phyloP scores from a whole-genome alignment of 2,888 invertebrate species.

The Pediacus dermestoides region DNA sequence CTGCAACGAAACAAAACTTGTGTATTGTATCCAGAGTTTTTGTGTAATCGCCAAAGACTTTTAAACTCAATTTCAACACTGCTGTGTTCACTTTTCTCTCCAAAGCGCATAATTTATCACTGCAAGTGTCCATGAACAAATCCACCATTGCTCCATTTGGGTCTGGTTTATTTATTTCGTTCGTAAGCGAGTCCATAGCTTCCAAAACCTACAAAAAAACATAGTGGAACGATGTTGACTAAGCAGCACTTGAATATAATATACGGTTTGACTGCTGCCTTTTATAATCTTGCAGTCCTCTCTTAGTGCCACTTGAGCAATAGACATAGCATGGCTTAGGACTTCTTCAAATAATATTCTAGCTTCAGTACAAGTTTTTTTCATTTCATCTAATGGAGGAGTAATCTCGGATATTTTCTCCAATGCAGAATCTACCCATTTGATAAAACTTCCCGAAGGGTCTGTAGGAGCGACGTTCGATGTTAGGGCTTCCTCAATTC shows the following conservation, averaged over 20 bases:
- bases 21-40: slow-evolving; percentile 36
- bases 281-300: slow-evolving; percentile 49
- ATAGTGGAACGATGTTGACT: slow-evolving; percentile 2
- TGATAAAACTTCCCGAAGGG: slow-evolving; percentile 38
- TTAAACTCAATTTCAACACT: slow-evolving; percentile 57
- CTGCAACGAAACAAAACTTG: slow-evolving; percentile 30
- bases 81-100: slow-evolving; percentile 66
- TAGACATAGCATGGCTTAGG: slow-evolving; percentile 46
- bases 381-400: slow-evolving; percentile 4
- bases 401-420: slow-evolving; percentile 38
- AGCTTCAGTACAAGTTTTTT: slow-evolving; percentile 25
- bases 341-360: slow-evolving; percentile 41
- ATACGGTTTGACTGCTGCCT: slow-evolving; percentile 56
- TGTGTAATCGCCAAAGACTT: slow-evolving; percentile 44
- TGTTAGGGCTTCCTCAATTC: slow-evolving; percentile 23
- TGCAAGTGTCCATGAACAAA: slow-evolving; percentile 58
- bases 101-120: slow-evolving; percentile 59
- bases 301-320: slow-evolving; percentile 42
- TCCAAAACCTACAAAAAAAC: slow-evolving; percentile 51
- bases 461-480: slow-evolving; percentile 15
- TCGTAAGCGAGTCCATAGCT: slow-evolving; percentile 52
- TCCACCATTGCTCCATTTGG: slow-evolving; percentile 54
- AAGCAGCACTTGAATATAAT: slow-evolving; percentile 19
- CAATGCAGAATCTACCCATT: slow-evolving; percentile 42
- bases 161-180: slow-evolving; percentile 49